These are phyloP conservation scores for Liparis tanakae DNA, from an alignment of 2,797 vertebrate genomes.

Conservation along the genomic window DNA sequence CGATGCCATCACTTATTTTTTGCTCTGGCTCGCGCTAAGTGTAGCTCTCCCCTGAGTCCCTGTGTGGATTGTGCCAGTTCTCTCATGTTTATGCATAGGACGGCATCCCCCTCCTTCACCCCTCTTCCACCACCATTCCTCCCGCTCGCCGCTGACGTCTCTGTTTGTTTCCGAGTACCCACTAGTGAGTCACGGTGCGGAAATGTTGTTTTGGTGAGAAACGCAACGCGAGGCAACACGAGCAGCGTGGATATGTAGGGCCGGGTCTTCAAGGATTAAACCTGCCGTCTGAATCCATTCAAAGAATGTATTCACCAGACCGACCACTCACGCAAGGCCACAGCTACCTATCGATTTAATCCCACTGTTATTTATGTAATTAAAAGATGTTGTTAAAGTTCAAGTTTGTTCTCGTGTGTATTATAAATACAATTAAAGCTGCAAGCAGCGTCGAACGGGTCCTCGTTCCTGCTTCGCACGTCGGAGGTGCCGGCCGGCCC, in stretches of 20 bases:
- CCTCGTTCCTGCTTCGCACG: no score
- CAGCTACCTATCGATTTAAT: neutral
- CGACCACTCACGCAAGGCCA: neutral
- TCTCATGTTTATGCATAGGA: conserved; percentile 63
- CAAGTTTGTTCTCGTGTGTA: neutral
- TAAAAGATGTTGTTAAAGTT: neutral
- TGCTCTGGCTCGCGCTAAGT: conserved; percentile 34
- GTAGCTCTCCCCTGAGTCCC: conserved; percentile 36
- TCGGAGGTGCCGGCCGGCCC: no score
- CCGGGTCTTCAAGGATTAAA: conserved; percentile 5
- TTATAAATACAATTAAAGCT: neutral
- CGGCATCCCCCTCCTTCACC: conserved; percentile 11
- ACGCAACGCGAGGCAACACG: neutral
- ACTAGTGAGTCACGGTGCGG: conserved; percentile 49
- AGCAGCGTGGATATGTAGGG: neutral
- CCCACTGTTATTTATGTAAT: no score
- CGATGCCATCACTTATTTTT: conserved; percentile 52
- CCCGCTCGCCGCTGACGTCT: conserved; percentile 40
- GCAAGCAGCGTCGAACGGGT: no score
- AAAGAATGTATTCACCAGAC: conserved; percentile 14
- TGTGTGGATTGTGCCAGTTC: conserved; percentile 32
- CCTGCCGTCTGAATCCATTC: conserved; percentile 5
- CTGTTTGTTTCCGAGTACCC: conserved; percentile 42
- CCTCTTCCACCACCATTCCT: conserved; percentile 2
- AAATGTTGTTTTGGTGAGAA: conserved; percentile 33